Evolutionary conservation across 2,113 vertebrate species (phyloP).

Genomic region (Silurus glanis): DNA sequence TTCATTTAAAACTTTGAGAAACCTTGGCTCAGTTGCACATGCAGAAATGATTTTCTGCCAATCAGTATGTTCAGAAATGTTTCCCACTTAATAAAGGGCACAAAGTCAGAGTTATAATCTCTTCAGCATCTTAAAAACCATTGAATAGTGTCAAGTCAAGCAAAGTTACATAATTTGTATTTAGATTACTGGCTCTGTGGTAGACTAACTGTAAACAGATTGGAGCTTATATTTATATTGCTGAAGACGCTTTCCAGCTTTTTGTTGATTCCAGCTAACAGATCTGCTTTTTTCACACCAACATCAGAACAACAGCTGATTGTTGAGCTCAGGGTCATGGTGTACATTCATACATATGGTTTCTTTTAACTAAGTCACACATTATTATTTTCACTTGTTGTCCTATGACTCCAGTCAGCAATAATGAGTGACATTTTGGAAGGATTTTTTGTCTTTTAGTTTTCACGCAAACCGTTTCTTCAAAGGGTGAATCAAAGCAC

Average conservation of each 20-base stretch:
- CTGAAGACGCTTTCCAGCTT: constrained; percentile 27
- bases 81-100: constrained; percentile 4
- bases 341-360: constrained; percentile 64
- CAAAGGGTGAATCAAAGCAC: background rate
- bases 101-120: background rate
- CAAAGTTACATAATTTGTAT: constrained; percentile 9
- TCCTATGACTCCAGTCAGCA: constrained; percentile 63
- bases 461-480: constrained; percentile 3
- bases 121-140: background rate
- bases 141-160: background rate
- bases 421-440: constrained; percentile 66
- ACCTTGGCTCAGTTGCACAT: constrained; percentile 2
- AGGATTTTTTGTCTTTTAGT: constrained; percentile 59
- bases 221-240: constrained; percentile 15
- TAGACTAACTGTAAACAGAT: constrained; percentile 34
- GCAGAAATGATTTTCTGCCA: background rate
- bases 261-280: constrained; percentile 34
- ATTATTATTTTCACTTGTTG: constrained; percentile 65
- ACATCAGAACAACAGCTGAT: constrained; percentile 64
- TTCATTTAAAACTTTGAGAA: background rate
- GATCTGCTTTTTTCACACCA: constrained; percentile 52
- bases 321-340: constrained; percentile 57
- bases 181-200: constrained; percentile 18
- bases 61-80: background rate
- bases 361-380: constrained; percentile 62